Percentiles rank a stretch among this genome's conserved stretches.
These are phyloP conservation scores for Thereuonema tuberculata DNA, from an alignment of 1,140 invertebrate species.

Conservation along the genomic window DNA sequence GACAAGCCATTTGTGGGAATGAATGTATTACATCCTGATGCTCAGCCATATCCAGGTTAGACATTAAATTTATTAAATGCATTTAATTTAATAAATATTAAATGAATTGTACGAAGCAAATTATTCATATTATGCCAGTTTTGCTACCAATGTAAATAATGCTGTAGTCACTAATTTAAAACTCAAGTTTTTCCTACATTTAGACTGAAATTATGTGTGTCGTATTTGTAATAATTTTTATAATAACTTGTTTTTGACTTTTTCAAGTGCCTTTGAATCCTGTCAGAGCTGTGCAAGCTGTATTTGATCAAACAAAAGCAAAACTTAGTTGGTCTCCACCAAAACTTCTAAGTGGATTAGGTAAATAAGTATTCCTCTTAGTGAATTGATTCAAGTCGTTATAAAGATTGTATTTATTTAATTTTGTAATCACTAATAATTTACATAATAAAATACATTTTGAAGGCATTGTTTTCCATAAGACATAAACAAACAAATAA, in stretches of 20 bases:
- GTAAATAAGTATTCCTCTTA: conserved; percentile 26
- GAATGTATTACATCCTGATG: conserved; percentile 44
- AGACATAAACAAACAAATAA: too few relatives aligned
- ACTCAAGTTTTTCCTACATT: not conserved
- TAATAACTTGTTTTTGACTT: too few relatives aligned
- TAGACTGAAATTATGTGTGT: too few relatives aligned
- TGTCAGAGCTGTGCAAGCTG: conserved; percentile 56
- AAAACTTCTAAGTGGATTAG: conserved; percentile 56
- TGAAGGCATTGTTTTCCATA: too few relatives aligned
- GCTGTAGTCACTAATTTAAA: not conserved
- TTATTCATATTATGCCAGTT: too few relatives aligned
- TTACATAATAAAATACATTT: too few relatives aligned
- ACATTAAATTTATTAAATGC: not conserved
- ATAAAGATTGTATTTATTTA: too few relatives aligned
- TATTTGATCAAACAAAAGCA: conserved; percentile 55
- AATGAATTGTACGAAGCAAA: too few relatives aligned
- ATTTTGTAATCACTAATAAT: too few relatives aligned
- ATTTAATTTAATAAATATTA: too few relatives aligned
- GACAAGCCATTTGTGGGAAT: conserved; percentile 35
- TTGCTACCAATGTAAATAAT: not conserved
- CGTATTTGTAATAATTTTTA: too few relatives aligned
- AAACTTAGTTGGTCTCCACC: conserved; percentile 66
- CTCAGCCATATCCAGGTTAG: conserved; percentile 53
- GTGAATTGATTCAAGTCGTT: not conserved
- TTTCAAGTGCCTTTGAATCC: conserved; percentile 48